Conservation (phyloP, 2,888 invertebrate species). For the Odontocolon sp. region DNA sequence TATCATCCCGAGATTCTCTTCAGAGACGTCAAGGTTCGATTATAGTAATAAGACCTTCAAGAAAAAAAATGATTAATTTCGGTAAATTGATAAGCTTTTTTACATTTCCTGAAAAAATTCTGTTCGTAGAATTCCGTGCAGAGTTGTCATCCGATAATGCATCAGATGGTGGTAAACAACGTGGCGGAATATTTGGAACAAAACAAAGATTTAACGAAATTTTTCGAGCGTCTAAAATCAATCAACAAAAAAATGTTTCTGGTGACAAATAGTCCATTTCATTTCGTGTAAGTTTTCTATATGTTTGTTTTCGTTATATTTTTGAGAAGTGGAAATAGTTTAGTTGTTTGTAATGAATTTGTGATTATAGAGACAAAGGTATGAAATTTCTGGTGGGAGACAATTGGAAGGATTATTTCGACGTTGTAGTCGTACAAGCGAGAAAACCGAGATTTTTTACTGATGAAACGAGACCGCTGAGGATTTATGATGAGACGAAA, state of each 20-base stretch:
- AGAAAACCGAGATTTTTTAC: conserved; percentile 98
- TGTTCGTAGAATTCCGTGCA: conserved; percentile 91
- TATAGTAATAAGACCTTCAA: too few species aligned
- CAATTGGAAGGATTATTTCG: conserved; percentile 95
- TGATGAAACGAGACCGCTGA: conserved; percentile 93
- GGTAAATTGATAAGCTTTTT: too few species aligned
- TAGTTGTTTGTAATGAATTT: conserved; percentile 43
- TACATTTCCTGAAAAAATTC: too few species aligned
- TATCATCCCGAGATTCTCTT: conserved; percentile 98
- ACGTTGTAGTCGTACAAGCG: conserved; percentile 96
- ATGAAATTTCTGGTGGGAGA: conserved; percentile 94
- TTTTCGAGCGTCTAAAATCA: conserved; percentile 88
- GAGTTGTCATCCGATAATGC: conserved; percentile 94
- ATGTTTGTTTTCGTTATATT: not conserved
- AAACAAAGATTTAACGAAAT: conserved; percentile 87
- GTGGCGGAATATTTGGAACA: conserved; percentile 90
- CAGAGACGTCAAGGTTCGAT: conserved; percentile 92
- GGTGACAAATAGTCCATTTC: conserved; percentile 97
- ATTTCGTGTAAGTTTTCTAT: conserved; percentile 91
- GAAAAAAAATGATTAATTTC: too few species aligned
- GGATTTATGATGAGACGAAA: conserved; percentile 91
- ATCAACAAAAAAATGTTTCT: conserved; percentile 94
- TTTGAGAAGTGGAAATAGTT: conserved; percentile 28
- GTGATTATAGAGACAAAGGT: conserved; percentile 88
- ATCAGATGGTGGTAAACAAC: conserved; percentile 91